A percentile compares a stretch with the other conserved stretches of the same genome.
These are phyloP conservation scores for Hirtodrosophila cameraria DNA, from an alignment of 2,888 invertebrate species.

Conservation along the genomic window DNA sequence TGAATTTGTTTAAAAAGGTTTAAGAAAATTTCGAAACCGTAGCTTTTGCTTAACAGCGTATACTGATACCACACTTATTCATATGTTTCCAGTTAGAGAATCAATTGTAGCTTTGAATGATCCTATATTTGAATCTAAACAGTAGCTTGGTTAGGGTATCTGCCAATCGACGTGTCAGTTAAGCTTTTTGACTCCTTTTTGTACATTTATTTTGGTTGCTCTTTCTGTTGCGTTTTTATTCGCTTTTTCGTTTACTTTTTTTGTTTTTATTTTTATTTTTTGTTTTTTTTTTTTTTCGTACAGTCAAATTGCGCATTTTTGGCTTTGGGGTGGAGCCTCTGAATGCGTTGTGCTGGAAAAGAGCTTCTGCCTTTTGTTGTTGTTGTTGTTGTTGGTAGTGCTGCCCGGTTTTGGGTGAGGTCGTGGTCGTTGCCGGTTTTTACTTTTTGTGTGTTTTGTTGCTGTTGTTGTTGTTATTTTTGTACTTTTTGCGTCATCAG, in stretches of 20 bases:
- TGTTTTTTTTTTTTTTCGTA: conserved; percentile 69
- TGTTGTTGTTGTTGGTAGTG: conserved; percentile 25
- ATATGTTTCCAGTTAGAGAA: too few relatives aligned
- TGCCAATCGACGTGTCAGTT: conserved; percentile 46
- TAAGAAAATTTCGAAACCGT: too few relatives aligned
- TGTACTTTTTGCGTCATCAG: conserved; percentile 70
- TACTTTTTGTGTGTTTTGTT: conserved; percentile 38
- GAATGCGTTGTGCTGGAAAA: conserved; percentile 58
- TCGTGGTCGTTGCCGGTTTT: conserved; percentile 75
- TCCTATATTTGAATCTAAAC: too few relatives aligned
- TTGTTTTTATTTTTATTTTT: conserved; percentile 60
- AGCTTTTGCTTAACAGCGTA: too few relatives aligned
- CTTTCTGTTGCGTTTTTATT: conserved; percentile 69
- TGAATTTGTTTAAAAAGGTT: too few relatives aligned
- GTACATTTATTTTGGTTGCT: conserved; percentile 70
- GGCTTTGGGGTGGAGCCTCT: conserved; percentile 77
- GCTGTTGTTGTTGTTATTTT: conserved; percentile 18
- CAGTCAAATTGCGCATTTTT: conserved; percentile 77
- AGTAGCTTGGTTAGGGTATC: conserved; percentile 37
- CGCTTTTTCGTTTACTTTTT: conserved; percentile 62
- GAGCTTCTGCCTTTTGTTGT: conserved; percentile 64
- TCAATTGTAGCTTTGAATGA: too few relatives aligned
- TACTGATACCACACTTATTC: too few relatives aligned
- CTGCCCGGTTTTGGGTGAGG: conserved; percentile 71
- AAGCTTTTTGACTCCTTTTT: conserved; percentile 36